Conservation (phyloP, 1,140 invertebrate species). For the Euura lappo region DNA sequence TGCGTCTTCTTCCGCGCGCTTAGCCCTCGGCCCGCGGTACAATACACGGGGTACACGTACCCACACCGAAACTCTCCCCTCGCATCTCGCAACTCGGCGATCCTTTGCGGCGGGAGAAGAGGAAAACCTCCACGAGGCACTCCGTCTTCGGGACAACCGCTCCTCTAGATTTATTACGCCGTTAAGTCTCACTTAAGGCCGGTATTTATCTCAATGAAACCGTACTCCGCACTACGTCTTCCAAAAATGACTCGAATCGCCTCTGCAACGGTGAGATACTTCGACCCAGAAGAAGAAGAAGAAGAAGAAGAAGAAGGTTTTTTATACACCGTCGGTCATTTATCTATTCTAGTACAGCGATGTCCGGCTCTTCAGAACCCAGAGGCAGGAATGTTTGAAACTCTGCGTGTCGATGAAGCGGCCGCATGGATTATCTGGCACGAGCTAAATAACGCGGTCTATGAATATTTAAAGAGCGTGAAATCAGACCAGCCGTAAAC, state of each 20-base stretch:
- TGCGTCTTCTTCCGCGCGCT: not conserved
- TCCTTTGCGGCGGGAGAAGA: conserved; percentile 15
- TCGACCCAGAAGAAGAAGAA: not conserved
- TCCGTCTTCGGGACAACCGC: conserved; percentile 26
- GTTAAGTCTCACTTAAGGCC: conserved; percentile 41
- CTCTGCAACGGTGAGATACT: not conserved
- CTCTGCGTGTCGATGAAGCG: not conserved
- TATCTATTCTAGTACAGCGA: too few relatives aligned
- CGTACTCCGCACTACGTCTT: not conserved
- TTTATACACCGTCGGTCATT: conserved; percentile 11
- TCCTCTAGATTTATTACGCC: conserved; percentile 45
- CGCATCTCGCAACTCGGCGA: conserved; percentile 5
- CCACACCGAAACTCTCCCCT: not conserved
- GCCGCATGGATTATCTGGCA: not conserved
- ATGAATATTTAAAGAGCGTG: conserved; percentile 5
- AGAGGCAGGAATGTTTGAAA: not conserved
- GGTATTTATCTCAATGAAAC: conserved; percentile 39
- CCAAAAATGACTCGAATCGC: not conserved
- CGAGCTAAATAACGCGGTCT: not conserved
- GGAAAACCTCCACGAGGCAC: conserved; percentile 15
- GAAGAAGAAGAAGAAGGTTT: conserved; percentile 16
- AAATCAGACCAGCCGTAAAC: not conserved
- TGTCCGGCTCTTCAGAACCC: too few relatives aligned
- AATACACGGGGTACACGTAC: not conserved
- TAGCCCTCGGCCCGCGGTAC: not conserved